Percentiles rank a stretch among this genome's conserved stretches.
phyloP scores from a whole-genome alignment of 2,113 vertebrate species.

The Cebus imitator region DNA sequence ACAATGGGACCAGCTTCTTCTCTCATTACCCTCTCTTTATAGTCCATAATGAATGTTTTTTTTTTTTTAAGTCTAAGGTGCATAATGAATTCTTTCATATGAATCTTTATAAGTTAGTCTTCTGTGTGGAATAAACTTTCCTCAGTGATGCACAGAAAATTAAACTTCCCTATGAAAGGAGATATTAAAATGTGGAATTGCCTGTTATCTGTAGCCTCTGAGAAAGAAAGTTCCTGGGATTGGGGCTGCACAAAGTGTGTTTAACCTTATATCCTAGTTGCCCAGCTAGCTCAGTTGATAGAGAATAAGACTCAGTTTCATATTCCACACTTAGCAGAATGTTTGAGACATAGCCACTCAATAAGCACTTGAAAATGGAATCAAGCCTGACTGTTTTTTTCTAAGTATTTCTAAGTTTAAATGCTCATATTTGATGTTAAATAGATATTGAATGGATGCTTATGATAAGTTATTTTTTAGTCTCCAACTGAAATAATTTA shows the following conservation, averaged over 20 bases:
- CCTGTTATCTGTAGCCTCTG: not conserved
- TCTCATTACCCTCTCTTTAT: not conserved
- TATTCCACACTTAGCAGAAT: not conserved
- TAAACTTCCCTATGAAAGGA: not conserved
- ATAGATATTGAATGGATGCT: not conserved
- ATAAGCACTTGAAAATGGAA: not conserved
- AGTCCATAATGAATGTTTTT: not conserved
- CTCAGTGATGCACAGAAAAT: not conserved
- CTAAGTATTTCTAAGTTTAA: not conserved
- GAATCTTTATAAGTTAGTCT: not conserved
- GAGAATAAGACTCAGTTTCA: not conserved
- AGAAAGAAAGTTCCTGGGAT: not conserved
- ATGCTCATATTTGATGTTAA: not conserved
- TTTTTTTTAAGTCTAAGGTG: not conserved
- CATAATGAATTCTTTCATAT: not conserved
- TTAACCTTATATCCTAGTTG: not conserved
- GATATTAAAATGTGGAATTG: not conserved
- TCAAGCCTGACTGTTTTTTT: not conserved
- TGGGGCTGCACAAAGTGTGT: not conserved
- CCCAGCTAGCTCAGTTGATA: not conserved
- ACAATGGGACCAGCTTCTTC: not conserved
- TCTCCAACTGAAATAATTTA: not conserved
- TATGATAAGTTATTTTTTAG: not conserved
- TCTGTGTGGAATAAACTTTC: not conserved
- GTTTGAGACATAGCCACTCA: not conserved